A percentile compares a stretch with the other conserved stretches of the same genome.
phyloP scores from a whole-genome alignment of 2,113 vertebrate genomes.

The Calonectris borealis region DNA sequence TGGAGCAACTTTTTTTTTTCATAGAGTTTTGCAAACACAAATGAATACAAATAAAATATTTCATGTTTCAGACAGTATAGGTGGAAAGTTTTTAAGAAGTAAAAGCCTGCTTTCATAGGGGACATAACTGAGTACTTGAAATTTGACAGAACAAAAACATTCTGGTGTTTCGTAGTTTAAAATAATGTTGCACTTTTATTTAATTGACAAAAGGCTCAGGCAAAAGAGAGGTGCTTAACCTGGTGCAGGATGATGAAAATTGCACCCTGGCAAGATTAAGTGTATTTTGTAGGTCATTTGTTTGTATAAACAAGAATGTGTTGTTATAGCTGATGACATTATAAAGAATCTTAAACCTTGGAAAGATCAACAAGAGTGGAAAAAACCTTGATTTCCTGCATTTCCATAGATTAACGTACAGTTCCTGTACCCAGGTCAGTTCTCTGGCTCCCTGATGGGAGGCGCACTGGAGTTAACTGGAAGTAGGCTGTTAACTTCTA shows the following conservation, averaged over 20 bases:
- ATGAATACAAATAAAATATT: not conserved
- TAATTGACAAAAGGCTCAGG: not conserved
- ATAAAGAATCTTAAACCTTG: not conserved
- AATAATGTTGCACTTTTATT: not conserved
- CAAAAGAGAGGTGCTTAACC: not conserved
- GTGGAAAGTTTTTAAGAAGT: not conserved
- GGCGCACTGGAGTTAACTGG: not conserved
- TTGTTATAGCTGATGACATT: not conserved
- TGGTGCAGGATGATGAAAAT: not conserved
- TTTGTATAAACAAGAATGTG: not conserved
- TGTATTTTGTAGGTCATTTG: not conserved
- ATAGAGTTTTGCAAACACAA: not conserved
- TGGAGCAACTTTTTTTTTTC: not conserved
- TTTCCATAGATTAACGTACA: not conserved
- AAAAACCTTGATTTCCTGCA: not conserved
- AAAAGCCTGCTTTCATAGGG: not conserved
- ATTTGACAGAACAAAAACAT: not conserved
- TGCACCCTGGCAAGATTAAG: not conserved
- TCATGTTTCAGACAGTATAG: not conserved
- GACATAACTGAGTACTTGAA: not conserved
- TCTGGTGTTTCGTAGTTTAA: not conserved
- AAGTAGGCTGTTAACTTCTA: not conserved
- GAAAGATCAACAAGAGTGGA: not conserved
- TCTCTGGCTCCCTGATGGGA: not conserved
- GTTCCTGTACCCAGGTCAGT: not conserved